Conservation (phyloP, 2,888 invertebrate genomes). For the Leucoma salicis region DNA sequence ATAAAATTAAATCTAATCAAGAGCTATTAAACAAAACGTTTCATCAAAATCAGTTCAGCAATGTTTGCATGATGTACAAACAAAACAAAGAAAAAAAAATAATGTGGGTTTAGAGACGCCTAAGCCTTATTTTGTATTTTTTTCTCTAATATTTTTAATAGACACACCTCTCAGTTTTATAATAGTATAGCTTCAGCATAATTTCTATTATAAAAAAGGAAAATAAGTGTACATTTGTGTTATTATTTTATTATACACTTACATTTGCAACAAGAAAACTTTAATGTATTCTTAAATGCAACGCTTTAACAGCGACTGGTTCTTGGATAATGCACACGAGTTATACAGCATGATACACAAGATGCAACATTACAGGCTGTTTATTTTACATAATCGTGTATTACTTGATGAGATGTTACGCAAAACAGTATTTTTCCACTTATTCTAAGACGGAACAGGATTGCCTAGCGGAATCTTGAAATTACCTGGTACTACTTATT, state of each 20-base stretch:
- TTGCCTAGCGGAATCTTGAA: conserved; percentile 30
- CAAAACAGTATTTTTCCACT: conserved; percentile 39
- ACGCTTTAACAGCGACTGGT: conserved; percentile 26
- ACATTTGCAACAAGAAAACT: neutral
- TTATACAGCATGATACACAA: conserved; percentile 36
- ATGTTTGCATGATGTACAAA: too few relatives aligned
- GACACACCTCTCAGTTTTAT: too few relatives aligned
- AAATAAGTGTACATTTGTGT: too few relatives aligned
- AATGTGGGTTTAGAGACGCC: too few relatives aligned
- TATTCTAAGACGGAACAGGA: conserved; percentile 19
- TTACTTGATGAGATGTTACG: conserved; percentile 46
- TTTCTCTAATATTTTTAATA: too few relatives aligned
- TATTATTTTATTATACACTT: neutral
- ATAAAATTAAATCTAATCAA: too few relatives aligned
- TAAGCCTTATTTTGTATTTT: too few relatives aligned
- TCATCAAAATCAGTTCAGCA: too few relatives aligned
- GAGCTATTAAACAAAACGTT: too few relatives aligned
- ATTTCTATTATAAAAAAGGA: too few relatives aligned
- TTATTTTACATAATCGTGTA: conserved; percentile 47
- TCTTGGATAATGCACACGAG: conserved; percentile 31
- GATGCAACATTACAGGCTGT: conserved; percentile 36
- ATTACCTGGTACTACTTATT: conserved; percentile 17
- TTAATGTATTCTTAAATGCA: conserved; percentile 28
- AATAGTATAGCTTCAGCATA: too few relatives aligned
- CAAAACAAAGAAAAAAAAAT: too few relatives aligned